phyloP scores from a whole-genome alignment of 2,888 invertebrate species.

The Nebria salina region DNA sequence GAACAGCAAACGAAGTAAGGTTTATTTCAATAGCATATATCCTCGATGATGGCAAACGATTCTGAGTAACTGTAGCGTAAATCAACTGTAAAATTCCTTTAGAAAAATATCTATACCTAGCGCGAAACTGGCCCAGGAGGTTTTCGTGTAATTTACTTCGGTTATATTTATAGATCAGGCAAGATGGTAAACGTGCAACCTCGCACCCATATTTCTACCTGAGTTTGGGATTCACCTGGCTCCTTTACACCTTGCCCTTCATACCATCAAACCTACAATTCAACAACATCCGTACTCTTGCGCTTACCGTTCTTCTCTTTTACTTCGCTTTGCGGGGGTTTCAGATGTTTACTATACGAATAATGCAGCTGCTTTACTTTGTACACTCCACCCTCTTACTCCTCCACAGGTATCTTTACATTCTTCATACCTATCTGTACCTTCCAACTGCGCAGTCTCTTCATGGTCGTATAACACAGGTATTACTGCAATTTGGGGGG shows the following conservation, averaged over 20 bases:
- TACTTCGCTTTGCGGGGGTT: background rate
- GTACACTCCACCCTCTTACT: background rate
- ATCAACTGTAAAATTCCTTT: background rate
- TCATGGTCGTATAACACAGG: background rate
- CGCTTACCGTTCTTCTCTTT: background rate
- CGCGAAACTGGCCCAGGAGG: background rate
- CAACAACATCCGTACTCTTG: background rate
- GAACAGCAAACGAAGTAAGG: no score
- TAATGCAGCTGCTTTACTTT: constrained; percentile 1
- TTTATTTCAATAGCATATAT: no score
- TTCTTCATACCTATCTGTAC: no score
- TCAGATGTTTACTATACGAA: constrained; percentile 1
- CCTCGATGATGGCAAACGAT: background rate
- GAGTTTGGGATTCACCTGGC: constrained; percentile 1
- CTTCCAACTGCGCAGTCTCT: background rate
- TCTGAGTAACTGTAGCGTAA: background rate
- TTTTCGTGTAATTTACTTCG: background rate
- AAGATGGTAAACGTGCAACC: background rate
- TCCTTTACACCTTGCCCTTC: background rate
- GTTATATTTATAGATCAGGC: background rate
- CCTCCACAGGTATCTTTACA: background rate
- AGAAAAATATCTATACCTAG: background rate
- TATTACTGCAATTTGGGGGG: background rate
- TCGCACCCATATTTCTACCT: background rate
- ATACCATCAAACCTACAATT: background rate